A percentile compares a stretch with the other conserved stretches of the same genome.
Evolutionary conservation across 2,888 invertebrate genomes (phyloP).

Genomic region (Ditylenchus weischeri): DNA sequence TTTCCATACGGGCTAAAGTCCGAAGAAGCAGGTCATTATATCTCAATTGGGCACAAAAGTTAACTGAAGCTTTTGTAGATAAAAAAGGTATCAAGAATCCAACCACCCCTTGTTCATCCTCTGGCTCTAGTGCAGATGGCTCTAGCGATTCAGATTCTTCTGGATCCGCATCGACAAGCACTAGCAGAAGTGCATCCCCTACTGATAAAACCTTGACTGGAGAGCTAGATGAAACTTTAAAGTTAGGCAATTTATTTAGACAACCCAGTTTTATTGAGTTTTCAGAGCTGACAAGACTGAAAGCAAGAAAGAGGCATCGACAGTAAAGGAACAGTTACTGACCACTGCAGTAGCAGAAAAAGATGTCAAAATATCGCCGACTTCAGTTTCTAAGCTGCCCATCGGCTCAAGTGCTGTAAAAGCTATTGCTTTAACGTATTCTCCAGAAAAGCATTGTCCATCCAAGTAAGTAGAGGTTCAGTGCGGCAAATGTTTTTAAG

Average conservation of each 20-base stretch:
- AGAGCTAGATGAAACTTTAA: conserved; percentile 4
- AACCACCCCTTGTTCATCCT: background rate
- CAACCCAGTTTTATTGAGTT: background rate
- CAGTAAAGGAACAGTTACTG: background rate
- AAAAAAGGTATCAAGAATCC: too few species aligned
- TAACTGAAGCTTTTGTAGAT: too few species aligned
- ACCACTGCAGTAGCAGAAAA: background rate
- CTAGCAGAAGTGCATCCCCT: conserved; percentile 3
- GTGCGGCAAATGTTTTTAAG: too few species aligned
- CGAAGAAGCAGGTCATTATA: too few species aligned
- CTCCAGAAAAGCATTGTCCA: background rate
- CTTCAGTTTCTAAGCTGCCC: background rate
- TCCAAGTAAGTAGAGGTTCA: background rate
- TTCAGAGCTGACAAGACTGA: background rate
- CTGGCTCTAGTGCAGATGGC: background rate
- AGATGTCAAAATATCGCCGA: conserved; percentile 4
- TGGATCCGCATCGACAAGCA: background rate
- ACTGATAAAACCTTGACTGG: background rate
- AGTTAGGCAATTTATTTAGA: background rate
- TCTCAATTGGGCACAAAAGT: too few species aligned
- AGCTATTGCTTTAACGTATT: background rate
- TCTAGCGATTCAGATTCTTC: background rate
- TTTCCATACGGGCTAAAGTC: background rate
- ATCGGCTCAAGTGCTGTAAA: background rate
- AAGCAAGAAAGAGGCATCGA: too few species aligned